Evolutionary conservation across 2,113 vertebrate species (phyloP), one percentile per base, ranked within the genome.

Genomic region (Nesogale talazaci): DNA sequence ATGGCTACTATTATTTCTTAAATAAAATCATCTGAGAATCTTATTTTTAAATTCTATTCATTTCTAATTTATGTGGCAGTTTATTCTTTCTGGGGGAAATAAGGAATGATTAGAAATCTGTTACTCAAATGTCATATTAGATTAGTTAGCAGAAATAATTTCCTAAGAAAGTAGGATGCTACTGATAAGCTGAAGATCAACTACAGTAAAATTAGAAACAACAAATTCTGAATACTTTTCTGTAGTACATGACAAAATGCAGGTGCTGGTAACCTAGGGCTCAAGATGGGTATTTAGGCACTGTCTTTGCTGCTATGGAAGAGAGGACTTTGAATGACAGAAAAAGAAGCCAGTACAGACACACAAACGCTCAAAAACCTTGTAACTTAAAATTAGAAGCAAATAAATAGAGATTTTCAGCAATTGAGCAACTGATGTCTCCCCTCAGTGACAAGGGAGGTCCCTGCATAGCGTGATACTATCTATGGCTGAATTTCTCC

Each of bases 391-490:
- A 86, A 65, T 59, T 72, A 79, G 29, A 36, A 95, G 19, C 6
- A 92, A 94, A 94, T 57, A 86, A 67, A n/a, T n/a, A 70, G 14
- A 88, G 11, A 27, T 56, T 91, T 91, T 88, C 79, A 74, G 14
- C 38, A 79, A 2, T 4, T 86, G 36, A 86, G 38, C 3, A 34
- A 74, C 14, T 7, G 1, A 36, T 16, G 4, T 22, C 16, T 78
- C 63, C 65, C 59, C 11, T 74, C 57, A 63, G 10, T 40, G 36
- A 81, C 15, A 27, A 81, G 76, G 15, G 27, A 57, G 27, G 59
- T 57, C 82, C 16, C 34, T 52, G 15, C 57, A 16, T 1, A 76
- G 16, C 4, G 17, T 25, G 69, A 88, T 72, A 52, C 29, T 63
- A 9, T 19, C 83, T 72, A 5, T n/a, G 27, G 16, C 63, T 69